Conservation (phyloP, 2,888 invertebrate genomes). For the Hemistola chrysoprasaria region DNA sequence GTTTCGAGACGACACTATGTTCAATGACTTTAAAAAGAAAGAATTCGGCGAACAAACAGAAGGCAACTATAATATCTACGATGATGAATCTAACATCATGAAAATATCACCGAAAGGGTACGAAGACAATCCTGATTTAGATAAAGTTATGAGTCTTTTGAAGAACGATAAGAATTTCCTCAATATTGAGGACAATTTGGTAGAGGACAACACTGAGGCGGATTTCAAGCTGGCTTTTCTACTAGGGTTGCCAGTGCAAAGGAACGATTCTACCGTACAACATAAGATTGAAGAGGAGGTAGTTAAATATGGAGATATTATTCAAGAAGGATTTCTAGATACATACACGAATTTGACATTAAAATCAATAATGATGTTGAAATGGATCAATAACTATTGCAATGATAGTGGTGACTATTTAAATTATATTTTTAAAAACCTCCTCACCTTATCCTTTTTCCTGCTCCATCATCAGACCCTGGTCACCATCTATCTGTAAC, state of each 20-base stretch:
- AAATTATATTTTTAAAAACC: too few relatives aligned
- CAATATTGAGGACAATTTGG: constrained; percentile 32
- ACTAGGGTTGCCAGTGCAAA: constrained; percentile 84
- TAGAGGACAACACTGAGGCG: constrained; percentile 35
- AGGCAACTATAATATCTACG: constrained; percentile 55
- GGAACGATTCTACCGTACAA: constrained; percentile 82
- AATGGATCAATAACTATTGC: constrained; percentile 89
- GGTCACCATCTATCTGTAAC: too few relatives aligned
- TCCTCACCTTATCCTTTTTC: too few relatives aligned
- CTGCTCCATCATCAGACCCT: too few relatives aligned
- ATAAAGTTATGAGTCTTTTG: constrained; percentile 48
- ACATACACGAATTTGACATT: constrained; percentile 93
- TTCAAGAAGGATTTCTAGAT: constrained; percentile 92
- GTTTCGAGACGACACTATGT: constrained; percentile 39
- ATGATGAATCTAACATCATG: constrained; percentile 69
- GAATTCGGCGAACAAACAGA: constrained; percentile 58
- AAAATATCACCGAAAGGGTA: constrained; percentile 69
- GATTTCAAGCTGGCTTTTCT: constrained; percentile 73
- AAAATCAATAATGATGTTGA: constrained; percentile 92
- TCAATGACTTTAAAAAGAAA: constrained; percentile 70
- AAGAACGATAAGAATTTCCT: constrained; percentile 48
- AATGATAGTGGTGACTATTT: constrained; percentile 70
- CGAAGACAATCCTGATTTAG: constrained; percentile 53
- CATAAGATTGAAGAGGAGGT: constrained; percentile 85
- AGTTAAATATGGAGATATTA: constrained; percentile 86